These are phyloP conservation scores for Sanderia malayensis DNA, from an alignment of 30 jellyfish, hydroid and myxozoan species.

Conservation along the genomic window DNA sequence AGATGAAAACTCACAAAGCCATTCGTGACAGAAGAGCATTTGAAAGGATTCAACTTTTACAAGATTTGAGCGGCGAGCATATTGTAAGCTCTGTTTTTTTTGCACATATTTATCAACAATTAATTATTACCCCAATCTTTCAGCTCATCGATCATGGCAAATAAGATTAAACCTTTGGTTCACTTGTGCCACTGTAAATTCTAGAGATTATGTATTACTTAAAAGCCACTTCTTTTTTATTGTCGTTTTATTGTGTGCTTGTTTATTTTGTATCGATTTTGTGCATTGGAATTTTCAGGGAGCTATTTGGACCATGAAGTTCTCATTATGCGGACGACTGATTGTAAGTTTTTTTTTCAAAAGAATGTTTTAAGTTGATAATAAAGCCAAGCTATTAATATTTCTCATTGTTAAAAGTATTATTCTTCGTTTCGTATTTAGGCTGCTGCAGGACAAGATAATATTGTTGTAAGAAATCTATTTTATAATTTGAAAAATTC, in stretches of 20 bases:
- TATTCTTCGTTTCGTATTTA: conserved; percentile 14
- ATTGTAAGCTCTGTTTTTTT: conserved; percentile 47
- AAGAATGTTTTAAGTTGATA: too few relatives aligned
- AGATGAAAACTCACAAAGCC: conserved; percentile 87
- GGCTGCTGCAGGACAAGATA: conserved; percentile 99
- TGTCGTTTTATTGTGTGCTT: too few relatives aligned
- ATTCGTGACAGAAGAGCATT: conserved; percentile 77
- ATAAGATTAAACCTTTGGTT: neutral
- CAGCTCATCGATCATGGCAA: neutral
- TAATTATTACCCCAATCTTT: neutral
- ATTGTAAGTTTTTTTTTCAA: conserved; percentile 72
- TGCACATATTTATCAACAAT: neutral
- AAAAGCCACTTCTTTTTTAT: too few relatives aligned
- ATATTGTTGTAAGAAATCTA: conserved; percentile 70
- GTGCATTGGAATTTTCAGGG: conserved; percentile 86
- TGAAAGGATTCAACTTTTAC: conserved; percentile 74
- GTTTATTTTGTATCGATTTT: too few relatives aligned
- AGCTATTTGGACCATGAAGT: conserved; percentile 88
- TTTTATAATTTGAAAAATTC: too few relatives aligned
- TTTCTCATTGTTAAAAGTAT: neutral
- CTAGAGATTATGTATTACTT: too few relatives aligned
- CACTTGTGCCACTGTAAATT: too few relatives aligned
- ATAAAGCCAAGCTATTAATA: too few relatives aligned
- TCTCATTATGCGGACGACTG: conserved; percentile 81
- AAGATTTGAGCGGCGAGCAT: conserved; percentile 92